phyloP scores from a whole-genome alignment of 1,140 invertebrate genomes.

The Magallana angulata region DNA sequence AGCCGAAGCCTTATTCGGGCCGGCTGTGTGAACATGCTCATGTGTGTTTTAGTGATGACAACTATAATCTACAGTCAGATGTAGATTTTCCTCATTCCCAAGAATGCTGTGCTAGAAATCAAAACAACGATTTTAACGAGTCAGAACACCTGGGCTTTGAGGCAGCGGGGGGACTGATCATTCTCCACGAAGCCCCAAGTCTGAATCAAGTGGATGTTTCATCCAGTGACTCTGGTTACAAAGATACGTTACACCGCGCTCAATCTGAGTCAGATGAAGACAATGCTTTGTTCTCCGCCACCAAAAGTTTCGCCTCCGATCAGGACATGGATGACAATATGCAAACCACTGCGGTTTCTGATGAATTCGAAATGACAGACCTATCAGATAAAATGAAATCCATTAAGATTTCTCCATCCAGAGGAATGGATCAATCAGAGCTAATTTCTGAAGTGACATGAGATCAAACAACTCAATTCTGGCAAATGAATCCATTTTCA shows the following conservation, averaged over 20 bases:
- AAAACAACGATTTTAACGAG: slow-evolving; percentile 2
- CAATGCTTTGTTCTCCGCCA: slow-evolving; percentile 19
- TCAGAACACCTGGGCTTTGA: neutral
- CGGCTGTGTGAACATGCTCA: neutral
- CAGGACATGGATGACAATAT: neutral
- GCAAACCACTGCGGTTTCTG: neutral
- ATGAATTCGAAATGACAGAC: slow-evolving; percentile 21
- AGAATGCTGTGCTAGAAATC: neutral
- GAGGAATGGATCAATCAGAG: neutral
- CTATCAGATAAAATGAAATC: neutral
- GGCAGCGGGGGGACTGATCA: neutral
- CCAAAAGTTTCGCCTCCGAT: neutral
- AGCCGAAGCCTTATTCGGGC: neutral
- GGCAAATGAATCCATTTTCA: too few relatives aligned
- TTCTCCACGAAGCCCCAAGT: neutral
- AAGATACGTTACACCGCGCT: neutral
- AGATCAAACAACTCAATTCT: too few relatives aligned
- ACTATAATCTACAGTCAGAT: slow-evolving; percentile 4
- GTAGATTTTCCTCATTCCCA: neutral
- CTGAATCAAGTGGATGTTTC: neutral
- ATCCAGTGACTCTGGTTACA: slow-evolving; percentile 5
- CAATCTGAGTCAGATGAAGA: neutral
- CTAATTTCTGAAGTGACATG: neutral
- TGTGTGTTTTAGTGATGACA: slow-evolving; percentile 2
- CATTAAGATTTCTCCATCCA: neutral